Base-by-base conservation (phyloP, 2,888 invertebrate genomes). In the Boloria selene region DNA sequence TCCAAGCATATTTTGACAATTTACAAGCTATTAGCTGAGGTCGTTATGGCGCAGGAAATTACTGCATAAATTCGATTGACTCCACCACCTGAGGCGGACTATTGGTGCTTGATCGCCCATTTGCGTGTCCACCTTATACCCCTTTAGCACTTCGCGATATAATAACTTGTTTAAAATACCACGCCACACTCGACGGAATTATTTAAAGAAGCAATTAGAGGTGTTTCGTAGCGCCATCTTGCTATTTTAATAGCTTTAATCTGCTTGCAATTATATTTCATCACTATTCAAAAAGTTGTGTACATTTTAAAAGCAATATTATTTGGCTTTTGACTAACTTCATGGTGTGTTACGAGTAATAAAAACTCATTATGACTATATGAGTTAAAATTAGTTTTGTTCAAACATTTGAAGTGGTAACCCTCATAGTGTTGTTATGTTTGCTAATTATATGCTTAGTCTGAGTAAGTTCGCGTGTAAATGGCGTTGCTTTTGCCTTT, bases 11-110 rank as follows among this genome's bases (percentile, higher is more conserved):
- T 82, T 82, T 81, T 74, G 79, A 79, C 76, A 77, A 80, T 78
- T 80, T 78, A 38, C 31, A 38, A 75, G 77, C 80, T 78, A 82
- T 83, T 84, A 78, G 78, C 76, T 79, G 78, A 69, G 75, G 72
- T 64, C 77, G 78, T 77, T 80, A 79, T 70, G 75, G 72, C 60
- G 53, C 70, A 83, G 88, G 87, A 87, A 87, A 87, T 88, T 86
- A 85, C 84, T 86, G 83, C 84, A 87, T 87, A 88, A 87, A 87
- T 87, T 87, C 86, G 84, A 87, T 88, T 87, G 85, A 84, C 83
- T 85, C 79, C 78, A 76, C 76, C 79, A 78, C 79, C 75, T 74
- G 73, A 75, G 74, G 75, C 67, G 73, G 73, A 16, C 49, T 81
- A 83, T 83, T 82, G 82, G 80, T 74, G 77, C 77, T 74, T 88